Evolutionary conservation across 2,888 invertebrate genomes (phyloP).

Genomic region (Diadegma fenestrale): DNA sequence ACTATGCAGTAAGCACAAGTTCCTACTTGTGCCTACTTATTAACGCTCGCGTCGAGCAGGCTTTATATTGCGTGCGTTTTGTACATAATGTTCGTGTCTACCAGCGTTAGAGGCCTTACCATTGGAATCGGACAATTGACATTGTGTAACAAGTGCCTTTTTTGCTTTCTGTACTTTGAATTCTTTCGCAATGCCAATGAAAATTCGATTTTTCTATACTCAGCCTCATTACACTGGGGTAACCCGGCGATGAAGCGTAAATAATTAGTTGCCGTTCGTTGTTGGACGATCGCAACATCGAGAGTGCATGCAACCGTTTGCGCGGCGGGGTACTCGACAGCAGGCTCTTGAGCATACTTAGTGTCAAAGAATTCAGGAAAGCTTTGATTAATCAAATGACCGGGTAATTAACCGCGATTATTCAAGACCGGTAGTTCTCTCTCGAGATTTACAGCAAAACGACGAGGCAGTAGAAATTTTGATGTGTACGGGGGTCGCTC

Average conservation of each 20-base stretch:
- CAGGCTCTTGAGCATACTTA: conserved; percentile 8
- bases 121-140: neutral
- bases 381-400: conserved; percentile 65
- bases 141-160: neutral
- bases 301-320: conserved; percentile 26
- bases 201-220: neutral
- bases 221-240: conserved; percentile 57
- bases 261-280: conserved; percentile 38
- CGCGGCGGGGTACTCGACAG: neutral
- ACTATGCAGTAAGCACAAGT: conserved; percentile 38
- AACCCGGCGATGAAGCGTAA: conserved; percentile 55
- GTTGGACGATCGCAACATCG: conserved; percentile 37
- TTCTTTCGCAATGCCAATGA: neutral
- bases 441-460: conserved; percentile 40
- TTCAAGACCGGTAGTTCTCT: conserved; percentile 77
- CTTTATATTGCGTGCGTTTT: conserved; percentile 46
- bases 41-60: conserved; percentile 39
- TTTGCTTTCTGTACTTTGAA: neutral
- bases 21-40: conserved; percentile 47
- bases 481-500: neutral
- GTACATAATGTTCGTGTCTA: neutral
- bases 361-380: conserved; percentile 20
- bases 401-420: conserved; percentile 76
- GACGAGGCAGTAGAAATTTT: neutral
- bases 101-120: neutral